Percentiles rank a stretch among this genome's conserved stretches.
These are phyloP conservation scores for Tor tambroides DNA, from an alignment of 2,113 vertebrate species.

Conservation along the genomic window DNA sequence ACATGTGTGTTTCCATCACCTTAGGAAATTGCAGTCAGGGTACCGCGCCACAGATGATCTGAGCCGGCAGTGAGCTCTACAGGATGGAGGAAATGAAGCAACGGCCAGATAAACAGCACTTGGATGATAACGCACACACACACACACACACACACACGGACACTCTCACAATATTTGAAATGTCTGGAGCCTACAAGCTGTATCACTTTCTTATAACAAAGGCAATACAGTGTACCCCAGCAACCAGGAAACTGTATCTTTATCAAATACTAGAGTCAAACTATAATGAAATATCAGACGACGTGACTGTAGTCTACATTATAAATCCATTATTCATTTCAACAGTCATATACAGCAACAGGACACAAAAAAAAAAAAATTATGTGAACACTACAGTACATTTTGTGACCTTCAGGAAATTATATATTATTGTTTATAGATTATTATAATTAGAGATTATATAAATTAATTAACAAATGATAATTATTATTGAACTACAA, in stretches of 20 bases:
- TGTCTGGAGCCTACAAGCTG: conserved; percentile 5
- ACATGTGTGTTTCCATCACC: conserved; percentile 46
- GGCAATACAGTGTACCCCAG: conserved; percentile 11
- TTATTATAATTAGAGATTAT: too few species aligned
- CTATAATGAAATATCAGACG: not conserved
- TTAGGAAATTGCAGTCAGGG: conserved; percentile 64
- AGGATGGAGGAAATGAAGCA: conserved; percentile 62
- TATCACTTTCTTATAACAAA: conserved; percentile 27
- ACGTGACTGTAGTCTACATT: not conserved
- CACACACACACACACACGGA: conserved; percentile 3
- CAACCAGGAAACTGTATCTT: conserved; percentile 2
- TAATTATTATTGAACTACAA: too few species aligned
- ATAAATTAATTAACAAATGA: too few species aligned
- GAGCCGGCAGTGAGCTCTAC: conserved; percentile 36
- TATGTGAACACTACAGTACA: not conserved
- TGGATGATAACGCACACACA: conserved; percentile 47
- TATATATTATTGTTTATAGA: too few species aligned
- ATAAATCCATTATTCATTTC: not conserved
- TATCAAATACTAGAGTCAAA: conserved; percentile 15
- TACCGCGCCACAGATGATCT: conserved; percentile 38
- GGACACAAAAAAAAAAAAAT: not conserved
- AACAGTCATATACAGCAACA: not conserved
- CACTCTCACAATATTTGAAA: conserved; percentile 8
- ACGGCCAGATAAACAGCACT: conserved; percentile 57
- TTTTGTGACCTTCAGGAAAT: not conserved